phyloP scores from a whole-genome alignment of 2,113 vertebrate species.

The Oxyura jamaicensis region DNA sequence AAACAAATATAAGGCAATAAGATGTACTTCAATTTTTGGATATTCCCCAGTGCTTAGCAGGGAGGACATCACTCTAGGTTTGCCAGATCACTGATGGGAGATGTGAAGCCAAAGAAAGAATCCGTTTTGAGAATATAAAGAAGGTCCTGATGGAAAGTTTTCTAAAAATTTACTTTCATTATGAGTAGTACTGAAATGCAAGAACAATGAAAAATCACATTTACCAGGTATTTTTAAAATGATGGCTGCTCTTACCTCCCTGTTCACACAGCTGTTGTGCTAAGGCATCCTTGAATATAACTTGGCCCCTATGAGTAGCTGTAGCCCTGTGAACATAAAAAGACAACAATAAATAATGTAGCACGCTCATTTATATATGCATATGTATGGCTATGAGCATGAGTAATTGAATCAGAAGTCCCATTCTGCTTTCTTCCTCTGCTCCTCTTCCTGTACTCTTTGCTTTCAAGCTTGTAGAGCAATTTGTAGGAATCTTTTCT shows the following conservation, averaged over 20 bases:
- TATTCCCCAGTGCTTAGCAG: not conserved
- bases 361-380: not conserved
- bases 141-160: not conserved
- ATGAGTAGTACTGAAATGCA: not conserved
- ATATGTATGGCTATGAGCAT: not conserved
- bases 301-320: constrained; percentile 94
- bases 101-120: not conserved
- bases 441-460: not conserved
- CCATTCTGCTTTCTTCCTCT: not conserved
- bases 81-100: not conserved
- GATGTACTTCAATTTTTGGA: not conserved
- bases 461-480: not conserved
- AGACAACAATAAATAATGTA: constrained; percentile 13
- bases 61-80: not conserved
- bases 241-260: constrained; percentile 85
- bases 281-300: constrained; percentile 98
- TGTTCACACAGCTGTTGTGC: constrained; percentile 97
- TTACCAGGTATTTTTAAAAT: not conserved
- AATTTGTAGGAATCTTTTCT: not conserved
- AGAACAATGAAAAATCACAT: not conserved
- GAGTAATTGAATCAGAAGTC: not conserved
- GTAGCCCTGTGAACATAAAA: constrained; percentile 87
- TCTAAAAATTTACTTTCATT: not conserved
- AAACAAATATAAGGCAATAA: not conserved
- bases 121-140: not conserved